phyloP scores from a whole-genome alignment of 2,797 vertebrate genomes.

The Argyrosomus regius region DNA sequence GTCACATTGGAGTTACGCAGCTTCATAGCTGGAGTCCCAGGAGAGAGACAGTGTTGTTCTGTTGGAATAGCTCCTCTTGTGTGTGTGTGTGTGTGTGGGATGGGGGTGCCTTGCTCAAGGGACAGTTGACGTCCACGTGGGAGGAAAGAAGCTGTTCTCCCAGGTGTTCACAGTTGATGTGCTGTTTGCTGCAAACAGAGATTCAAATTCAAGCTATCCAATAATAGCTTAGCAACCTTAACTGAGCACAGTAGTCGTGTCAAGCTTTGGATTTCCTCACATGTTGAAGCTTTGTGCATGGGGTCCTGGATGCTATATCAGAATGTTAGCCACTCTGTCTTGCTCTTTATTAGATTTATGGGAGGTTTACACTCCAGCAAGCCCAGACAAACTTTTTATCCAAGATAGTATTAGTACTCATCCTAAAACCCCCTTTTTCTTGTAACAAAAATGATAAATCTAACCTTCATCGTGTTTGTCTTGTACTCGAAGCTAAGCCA shows the following conservation, averaged over 20 bases:
- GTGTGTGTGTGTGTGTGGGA: neutral
- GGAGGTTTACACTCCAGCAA: neutral
- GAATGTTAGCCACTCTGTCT: neutral
- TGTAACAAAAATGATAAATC: neutral
- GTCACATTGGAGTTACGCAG: constrained; percentile 9
- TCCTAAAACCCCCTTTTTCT: neutral
- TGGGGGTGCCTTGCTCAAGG: constrained; percentile 15
- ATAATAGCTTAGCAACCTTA: neutral
- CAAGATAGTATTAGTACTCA: neutral
- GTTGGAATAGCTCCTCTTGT: neutral
- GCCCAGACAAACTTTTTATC: neutral
- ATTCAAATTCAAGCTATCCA: neutral
- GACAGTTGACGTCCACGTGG: neutral
- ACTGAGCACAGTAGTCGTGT: neutral
- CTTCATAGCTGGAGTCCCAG: constrained; percentile 19
- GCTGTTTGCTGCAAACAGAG: neutral
- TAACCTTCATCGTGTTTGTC: neutral
- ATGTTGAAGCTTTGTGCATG: neutral
- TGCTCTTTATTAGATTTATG: constrained; percentile 9
- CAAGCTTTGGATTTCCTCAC: neutral
- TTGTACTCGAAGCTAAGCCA: neutral
- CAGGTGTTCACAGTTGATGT: neutral
- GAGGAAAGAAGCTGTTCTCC: neutral
- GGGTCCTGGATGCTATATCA: neutral
- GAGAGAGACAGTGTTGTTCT: constrained; percentile 17